Percentiles rank a stretch among this genome's conserved stretches.
Conservation (phyloP, 2,888 invertebrate species). For the Lithophane leautieri region DNA sequence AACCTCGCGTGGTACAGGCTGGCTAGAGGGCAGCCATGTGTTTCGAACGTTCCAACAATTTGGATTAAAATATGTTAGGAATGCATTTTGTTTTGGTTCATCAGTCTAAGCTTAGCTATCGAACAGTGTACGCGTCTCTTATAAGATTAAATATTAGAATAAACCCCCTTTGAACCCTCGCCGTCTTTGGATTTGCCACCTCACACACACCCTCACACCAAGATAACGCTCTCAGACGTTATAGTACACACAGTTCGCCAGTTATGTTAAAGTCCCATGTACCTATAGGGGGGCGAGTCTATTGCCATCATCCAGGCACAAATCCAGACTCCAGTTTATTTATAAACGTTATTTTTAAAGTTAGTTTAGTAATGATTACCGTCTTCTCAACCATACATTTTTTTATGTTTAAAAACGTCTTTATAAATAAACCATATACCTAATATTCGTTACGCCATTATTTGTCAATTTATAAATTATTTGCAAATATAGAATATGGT, state of each 20-base stretch:
- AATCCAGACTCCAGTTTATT: neutral
- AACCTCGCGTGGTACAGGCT: too few relatives aligned
- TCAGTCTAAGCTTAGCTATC: too few relatives aligned
- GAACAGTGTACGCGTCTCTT: too few relatives aligned
- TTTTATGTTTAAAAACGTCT: neutral
- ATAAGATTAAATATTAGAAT: too few relatives aligned
- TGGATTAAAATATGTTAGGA: too few relatives aligned
- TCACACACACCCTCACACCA: too few relatives aligned
- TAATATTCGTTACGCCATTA: neutral
- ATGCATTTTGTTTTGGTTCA: too few relatives aligned
- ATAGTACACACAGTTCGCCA: neutral
- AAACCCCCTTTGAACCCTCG: too few relatives aligned
- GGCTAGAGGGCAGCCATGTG: too few relatives aligned
- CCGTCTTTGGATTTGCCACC: too few relatives aligned
- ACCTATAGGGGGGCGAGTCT: neutral
- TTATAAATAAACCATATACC: neutral
- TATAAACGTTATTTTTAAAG: neutral
- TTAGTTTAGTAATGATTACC: neutral
- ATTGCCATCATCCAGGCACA: neutral
- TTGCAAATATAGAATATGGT: neutral
- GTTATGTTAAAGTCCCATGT: neutral
- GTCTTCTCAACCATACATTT: neutral
- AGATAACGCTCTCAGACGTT: too few relatives aligned
- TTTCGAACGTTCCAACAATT: too few relatives aligned
- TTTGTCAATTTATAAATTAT: neutral